Evolutionary conservation across 2,113 vertebrate species (phyloP).

Genomic region (Cochlearius cochlearius): DNA sequence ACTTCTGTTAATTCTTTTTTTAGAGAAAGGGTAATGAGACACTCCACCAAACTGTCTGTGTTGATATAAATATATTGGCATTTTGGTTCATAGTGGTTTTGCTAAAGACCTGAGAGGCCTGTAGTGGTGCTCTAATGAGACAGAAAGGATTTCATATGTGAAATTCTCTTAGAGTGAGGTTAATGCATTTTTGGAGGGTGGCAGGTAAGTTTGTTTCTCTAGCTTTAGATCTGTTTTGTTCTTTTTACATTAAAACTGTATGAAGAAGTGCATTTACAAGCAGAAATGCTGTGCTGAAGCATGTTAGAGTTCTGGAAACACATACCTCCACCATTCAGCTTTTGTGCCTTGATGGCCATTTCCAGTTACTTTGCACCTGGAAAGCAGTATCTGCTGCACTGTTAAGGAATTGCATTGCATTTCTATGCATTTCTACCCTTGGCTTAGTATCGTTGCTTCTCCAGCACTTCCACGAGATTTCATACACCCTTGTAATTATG

Average conservation of each 20-base stretch:
- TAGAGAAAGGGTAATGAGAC: neutral
- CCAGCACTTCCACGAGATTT: neutral
- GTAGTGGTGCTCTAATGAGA: neutral
- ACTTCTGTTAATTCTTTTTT: neutral
- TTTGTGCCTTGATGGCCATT: neutral
- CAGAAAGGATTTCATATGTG: neutral
- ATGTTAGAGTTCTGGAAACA: neutral
- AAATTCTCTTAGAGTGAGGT: neutral
- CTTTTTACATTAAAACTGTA: neutral
- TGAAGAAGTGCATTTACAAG: neutral
- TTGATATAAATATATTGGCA: neutral
- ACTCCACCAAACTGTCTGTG: neutral
- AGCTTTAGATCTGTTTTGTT: neutral
- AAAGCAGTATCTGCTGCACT: neutral
- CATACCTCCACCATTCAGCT: neutral
- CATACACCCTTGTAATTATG: neutral
- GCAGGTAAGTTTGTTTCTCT: neutral
- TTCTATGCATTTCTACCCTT: neutral
- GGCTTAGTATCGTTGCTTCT: neutral
- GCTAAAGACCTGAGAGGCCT: neutral
- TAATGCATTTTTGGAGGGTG: neutral
- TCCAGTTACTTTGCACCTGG: neutral
- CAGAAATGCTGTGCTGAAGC: neutral
- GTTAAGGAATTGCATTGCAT: neutral
- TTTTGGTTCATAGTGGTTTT: neutral